Evolutionary conservation across 2,888 invertebrate genomes (phyloP), one percentile per base, ranked within the genome.

Genomic region (Drosophila sordidula): DNA sequence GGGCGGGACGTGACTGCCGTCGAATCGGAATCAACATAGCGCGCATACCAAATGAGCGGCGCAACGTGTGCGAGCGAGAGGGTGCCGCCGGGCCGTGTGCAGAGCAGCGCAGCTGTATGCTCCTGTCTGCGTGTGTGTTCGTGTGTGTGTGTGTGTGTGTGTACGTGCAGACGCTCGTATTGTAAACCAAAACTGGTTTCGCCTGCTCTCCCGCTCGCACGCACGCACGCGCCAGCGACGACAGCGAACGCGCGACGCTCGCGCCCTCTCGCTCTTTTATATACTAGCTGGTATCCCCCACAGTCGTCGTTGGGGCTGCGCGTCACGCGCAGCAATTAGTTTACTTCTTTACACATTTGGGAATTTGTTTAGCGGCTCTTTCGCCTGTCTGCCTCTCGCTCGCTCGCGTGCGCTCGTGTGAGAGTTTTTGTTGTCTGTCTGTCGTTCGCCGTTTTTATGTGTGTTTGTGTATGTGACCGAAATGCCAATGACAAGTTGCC

Each of bases 1-100:
- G 92, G 92, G 92, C 92, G 92, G 92, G 92, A 92, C 92, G 92
- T 92, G 92, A 92, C 92, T 91, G 90, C 90, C 90, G 89, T 90
- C 90, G 90, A 90, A 90, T 90, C 91, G 91, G 90, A 90, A 89
- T 91, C 91, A 89, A 91, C 90, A 86, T 86, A 81, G 83, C 78
- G 85, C 90, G 90, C 91, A 90, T 90, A 91, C 90, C 82, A 89
- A 90, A 90, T 90, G 89, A 91, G 90, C 66, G 59, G 29, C 58
- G 26, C 56, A 25, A 25, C 47, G 52, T n/a, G 70, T 69, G 57
- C 59, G 67, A 50, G 70, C 55, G 65, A 66, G 71, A 64, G 56
- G 58, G 58, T 56, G 50, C 64, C 47, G 12, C 38, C 55, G 29
- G 29, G 41, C 45, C 34, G 38, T 32, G 42, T 34, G 39, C 50